These are phyloP conservation scores for Oikopleura vanhoeffeni DNA, from an alignment of 23 tunicate species.

Conservation along the genomic window DNA sequence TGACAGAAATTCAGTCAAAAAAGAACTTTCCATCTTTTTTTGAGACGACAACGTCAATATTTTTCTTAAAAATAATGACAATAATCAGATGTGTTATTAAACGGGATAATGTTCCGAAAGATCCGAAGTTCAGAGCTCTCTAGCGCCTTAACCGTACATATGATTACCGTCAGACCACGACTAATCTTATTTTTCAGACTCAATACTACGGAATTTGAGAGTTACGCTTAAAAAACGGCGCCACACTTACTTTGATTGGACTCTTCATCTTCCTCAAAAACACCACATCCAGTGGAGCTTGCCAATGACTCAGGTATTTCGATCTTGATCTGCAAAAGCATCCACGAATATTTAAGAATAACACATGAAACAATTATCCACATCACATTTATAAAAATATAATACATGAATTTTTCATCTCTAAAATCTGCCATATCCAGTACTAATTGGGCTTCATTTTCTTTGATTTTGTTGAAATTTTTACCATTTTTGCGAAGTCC, in stretches of 20 bases:
- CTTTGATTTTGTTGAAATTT: not conserved
- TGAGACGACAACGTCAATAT: too few species aligned
- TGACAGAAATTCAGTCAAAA: too few species aligned
- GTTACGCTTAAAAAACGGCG: too few species aligned
- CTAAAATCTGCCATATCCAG: not conserved
- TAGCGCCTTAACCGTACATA: too few species aligned
- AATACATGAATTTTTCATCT: slow-evolving; percentile 10
- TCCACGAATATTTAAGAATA: not conserved
- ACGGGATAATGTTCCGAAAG: too few species aligned
- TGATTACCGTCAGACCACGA: too few species aligned
- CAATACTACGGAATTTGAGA: too few species aligned
- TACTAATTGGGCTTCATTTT: not conserved
- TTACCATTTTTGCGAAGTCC: not conserved
- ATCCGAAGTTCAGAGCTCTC: too few species aligned
- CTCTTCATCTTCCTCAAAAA: not conserved
- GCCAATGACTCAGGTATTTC: not conserved
- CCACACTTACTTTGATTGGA: not conserved
- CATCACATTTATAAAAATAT: slow-evolving; percentile 9
- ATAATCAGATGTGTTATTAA: too few species aligned
- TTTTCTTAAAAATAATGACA: too few species aligned
- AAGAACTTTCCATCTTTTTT: too few species aligned
- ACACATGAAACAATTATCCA: not conserved
- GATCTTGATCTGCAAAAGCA: not conserved
- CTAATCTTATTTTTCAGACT: too few species aligned
- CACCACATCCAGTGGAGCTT: not conserved